A percentile compares a stretch with the other conserved stretches of the same genome.
phyloP scores from a whole-genome alignment of 2,797 vertebrate genomes.

The Sphenopsis melanotis region DNA sequence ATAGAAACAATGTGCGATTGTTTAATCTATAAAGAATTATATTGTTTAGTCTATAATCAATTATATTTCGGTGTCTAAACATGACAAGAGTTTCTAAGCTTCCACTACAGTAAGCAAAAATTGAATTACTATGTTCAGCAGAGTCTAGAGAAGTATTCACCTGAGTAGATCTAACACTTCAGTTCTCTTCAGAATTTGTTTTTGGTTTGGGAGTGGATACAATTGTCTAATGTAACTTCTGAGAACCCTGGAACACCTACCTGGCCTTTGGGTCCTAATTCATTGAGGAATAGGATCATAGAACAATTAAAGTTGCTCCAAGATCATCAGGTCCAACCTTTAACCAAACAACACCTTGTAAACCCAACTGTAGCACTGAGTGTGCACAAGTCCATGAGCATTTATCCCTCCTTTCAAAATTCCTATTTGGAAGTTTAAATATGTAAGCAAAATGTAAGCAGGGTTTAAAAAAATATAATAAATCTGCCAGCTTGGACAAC shows the following conservation, averaged over 20 bases:
- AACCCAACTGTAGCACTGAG: rapidly evolving
- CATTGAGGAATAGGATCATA: neutral
- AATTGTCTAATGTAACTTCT: neutral
- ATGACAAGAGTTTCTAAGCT: neutral
- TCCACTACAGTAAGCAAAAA: neutral
- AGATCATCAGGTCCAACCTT: neutral
- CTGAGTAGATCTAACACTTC: neutral
- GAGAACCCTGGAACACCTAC: neutral
- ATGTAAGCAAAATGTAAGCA: neutral
- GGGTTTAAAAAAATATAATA: neutral
- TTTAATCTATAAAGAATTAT: too few species aligned
- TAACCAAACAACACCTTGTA: neutral
- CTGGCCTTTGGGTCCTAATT: neutral
- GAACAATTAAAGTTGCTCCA: neutral
- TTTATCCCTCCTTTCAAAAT: neutral
- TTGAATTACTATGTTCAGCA: rapidly evolving
- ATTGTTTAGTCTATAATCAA: neutral
- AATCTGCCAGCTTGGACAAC: neutral
- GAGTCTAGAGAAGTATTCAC: neutral
- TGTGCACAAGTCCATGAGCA: neutral
- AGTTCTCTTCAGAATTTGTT: neutral
- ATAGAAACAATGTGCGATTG: neutral
- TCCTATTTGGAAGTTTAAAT: neutral
- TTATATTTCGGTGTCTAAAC: neutral
- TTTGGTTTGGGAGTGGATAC: neutral